Evolutionary conservation across 2,113 vertebrate genomes (phyloP).

Genomic region (Noctilio leporinus): DNA sequence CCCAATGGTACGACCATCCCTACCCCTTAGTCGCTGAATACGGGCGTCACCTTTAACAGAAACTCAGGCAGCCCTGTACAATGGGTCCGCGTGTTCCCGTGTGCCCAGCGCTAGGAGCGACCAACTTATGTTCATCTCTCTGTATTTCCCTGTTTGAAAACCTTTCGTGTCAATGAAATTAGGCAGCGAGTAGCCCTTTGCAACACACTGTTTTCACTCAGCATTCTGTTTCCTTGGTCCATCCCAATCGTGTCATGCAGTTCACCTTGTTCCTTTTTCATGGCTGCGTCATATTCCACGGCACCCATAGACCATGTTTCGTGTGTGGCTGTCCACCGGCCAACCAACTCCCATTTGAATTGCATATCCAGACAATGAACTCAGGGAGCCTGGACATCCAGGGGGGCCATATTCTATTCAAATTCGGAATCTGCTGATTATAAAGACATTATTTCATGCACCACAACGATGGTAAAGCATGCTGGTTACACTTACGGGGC

Average conservation of each 20-base stretch:
- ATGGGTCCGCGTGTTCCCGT: too few relatives aligned
- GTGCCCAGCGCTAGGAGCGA: too few relatives aligned
- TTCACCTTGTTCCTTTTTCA: background rate
- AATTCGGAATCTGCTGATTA: background rate
- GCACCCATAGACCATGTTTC: rapidly evolving
- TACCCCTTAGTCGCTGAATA: too few relatives aligned
- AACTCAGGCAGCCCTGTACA: rapidly evolving
- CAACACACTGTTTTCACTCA: background rate
- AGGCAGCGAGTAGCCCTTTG: rapidly evolving
- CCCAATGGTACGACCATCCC: background rate
- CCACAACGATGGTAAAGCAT: too few relatives aligned
- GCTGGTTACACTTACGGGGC: too few relatives aligned
- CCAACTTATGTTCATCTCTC: background rate
- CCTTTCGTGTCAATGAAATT: background rate
- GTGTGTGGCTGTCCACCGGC: too few relatives aligned
- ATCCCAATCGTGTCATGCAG: rapidly evolving
- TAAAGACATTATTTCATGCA: background rate
- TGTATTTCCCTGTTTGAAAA: rapidly evolving
- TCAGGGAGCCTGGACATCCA: background rate
- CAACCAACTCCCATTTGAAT: background rate
- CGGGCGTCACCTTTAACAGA: background rate
- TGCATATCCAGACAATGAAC: background rate
- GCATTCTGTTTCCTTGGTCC: background rate
- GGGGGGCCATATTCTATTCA: background rate
- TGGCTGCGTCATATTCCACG: background rate